phyloP scores from a whole-genome alignment of 1,140 invertebrate species.

The Diachasma alloeum region DNA sequence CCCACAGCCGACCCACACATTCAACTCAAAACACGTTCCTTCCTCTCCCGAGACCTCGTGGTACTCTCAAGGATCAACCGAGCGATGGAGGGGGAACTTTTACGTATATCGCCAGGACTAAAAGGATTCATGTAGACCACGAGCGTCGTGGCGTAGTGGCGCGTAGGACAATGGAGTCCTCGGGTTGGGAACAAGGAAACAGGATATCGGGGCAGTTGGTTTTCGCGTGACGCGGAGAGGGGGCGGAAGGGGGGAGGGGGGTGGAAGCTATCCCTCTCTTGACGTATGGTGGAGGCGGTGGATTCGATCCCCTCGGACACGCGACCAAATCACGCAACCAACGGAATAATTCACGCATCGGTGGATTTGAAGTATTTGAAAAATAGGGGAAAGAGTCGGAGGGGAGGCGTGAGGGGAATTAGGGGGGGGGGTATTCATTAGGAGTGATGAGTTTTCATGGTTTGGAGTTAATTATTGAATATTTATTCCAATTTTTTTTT shows the following conservation, averaged over 20 bases:
- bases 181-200: constrained; percentile 55
- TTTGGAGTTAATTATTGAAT: too few relatives aligned
- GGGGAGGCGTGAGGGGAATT: background rate
- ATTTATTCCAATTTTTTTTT: too few relatives aligned
- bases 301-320: background rate
- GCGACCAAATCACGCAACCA: background rate
- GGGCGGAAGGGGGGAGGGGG: background rate
- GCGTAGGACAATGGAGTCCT: constrained; percentile 58
- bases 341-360: background rate
- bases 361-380: background rate
- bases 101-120: constrained; percentile 30
- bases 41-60: too few relatives aligned
- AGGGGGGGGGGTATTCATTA: background rate
- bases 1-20: background rate
- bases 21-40: too few relatives aligned
- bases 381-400: too few relatives aligned
- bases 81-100: background rate
- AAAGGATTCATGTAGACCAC: constrained; percentile 29
- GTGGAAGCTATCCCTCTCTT: background rate
- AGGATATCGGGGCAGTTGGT: constrained; percentile 41
- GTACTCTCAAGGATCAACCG: background rate
- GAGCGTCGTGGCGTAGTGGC: constrained; percentile 27
- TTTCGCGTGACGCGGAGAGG: background rate
- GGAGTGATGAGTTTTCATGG: too few relatives aligned
- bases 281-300: background rate